A percentile compares a stretch with the other conserved stretches of the same genome.
These are phyloP conservation scores for Corythornis madagascariensis DNA, from an alignment of 2,113 vertebrate genomes.

Conservation along the genomic window DNA sequence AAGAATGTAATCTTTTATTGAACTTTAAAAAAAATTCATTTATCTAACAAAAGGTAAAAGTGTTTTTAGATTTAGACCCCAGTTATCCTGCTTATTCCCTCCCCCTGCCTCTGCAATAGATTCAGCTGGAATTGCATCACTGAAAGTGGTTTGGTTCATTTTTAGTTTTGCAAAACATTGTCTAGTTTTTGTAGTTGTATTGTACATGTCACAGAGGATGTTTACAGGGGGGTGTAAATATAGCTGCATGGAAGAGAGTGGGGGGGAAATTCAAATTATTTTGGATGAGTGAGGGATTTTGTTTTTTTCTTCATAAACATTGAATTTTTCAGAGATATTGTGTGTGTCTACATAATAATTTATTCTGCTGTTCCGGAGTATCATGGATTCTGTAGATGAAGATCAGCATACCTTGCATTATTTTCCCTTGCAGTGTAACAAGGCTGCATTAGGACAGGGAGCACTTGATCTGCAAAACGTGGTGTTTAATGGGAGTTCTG, in stretches of 20 bases:
- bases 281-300: not conserved
- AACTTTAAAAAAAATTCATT: not conserved
- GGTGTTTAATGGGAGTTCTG: accelerated
- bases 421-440: not conserved
- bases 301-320: not conserved
- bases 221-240: not conserved
- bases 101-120: not conserved
- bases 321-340: not conserved
- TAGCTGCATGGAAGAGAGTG: not conserved
- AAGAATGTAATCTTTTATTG: not conserved
- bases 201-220: not conserved
- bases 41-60: conserved; percentile 19
- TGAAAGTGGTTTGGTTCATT: not conserved
- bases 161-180: not conserved
- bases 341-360: not conserved
- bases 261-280: not conserved
- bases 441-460: not conserved
- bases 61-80: not conserved
- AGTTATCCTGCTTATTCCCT: not conserved
- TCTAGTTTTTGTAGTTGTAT: not conserved
- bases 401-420: not conserved
- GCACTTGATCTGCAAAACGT: not conserved
- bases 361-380: not conserved
- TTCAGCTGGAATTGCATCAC: conserved; percentile 48
- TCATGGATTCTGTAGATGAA: not conserved